These are phyloP conservation scores for Xylota segnis DNA, from an alignment of 2,888 invertebrate species.

Conservation along the genomic window DNA sequence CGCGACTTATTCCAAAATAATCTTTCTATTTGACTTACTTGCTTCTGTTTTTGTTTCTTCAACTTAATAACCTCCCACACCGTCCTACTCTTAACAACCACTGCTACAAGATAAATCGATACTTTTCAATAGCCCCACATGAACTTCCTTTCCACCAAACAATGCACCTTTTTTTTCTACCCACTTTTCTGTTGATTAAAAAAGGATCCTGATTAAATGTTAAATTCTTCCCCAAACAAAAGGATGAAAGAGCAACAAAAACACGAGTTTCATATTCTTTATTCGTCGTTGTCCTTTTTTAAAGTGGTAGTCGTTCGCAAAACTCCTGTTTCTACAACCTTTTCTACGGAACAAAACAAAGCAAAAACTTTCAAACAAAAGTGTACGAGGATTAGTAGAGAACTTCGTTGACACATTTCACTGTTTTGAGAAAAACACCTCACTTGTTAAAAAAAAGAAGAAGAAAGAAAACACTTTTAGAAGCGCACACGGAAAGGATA, in stretches of 20 bases:
- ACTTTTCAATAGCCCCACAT: constrained; percentile 2
- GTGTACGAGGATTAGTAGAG: constrained; percentile 3
- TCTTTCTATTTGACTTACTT: background rate
- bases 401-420: constrained; percentile 27
- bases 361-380: constrained; percentile 2
- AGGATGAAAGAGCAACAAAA: constrained; percentile 27
- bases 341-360: background rate
- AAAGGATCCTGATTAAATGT: constrained; percentile 43
- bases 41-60: background rate
- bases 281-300: constrained; percentile 25
- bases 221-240: constrained; percentile 25
- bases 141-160: background rate
- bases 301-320: background rate
- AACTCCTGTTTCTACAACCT: background rate
- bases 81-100: constrained; percentile 2
- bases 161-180: background rate
- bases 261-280: constrained; percentile 1
- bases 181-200: constrained; percentile 24
- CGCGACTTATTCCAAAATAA: background rate
- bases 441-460: background rate
- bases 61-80: constrained; percentile 4
- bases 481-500: background rate
- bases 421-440: constrained; percentile 8
- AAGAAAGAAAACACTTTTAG: background rate
- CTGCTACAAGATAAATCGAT: constrained; percentile 5